Conservation (phyloP, 2,797 vertebrate genomes). For the Poecilia gillii region DNA sequence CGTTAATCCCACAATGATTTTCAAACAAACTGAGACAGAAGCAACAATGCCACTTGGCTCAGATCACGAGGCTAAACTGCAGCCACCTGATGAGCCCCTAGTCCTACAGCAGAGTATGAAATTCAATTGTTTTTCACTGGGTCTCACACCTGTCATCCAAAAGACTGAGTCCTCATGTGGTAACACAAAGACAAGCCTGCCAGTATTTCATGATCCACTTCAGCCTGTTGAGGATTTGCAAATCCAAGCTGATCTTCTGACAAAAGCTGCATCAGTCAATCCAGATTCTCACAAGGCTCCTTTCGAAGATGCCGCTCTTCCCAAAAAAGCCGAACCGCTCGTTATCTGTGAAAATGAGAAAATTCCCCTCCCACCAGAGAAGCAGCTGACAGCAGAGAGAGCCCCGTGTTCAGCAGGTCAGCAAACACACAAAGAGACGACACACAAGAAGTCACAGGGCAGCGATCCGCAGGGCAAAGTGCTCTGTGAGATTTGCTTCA, state of each 20-base stretch:
- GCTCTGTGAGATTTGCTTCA: slow-evolving; percentile 90
- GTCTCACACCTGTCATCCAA: slow-evolving; percentile 51
- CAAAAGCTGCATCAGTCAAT: slow-evolving; percentile 56
- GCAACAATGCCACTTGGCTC: slow-evolving; percentile 41
- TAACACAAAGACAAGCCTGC: slow-evolving; percentile 52
- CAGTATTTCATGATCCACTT: slow-evolving; percentile 54
- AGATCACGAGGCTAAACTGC: slow-evolving; percentile 56
- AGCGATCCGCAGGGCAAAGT: slow-evolving; percentile 71
- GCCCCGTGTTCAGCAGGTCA: slow-evolving; percentile 49
- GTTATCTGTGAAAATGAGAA: slow-evolving; percentile 63
- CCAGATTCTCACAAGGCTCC: slow-evolving; percentile 40
- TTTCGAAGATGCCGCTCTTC: slow-evolving; percentile 47
- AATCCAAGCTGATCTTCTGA: slow-evolving; percentile 57
- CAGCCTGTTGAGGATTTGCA: slow-evolving; percentile 62
- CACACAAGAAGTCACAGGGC: slow-evolving; percentile 69
- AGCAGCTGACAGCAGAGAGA: slow-evolving; percentile 55
- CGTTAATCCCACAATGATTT: slow-evolving; percentile 63
- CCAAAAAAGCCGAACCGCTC: slow-evolving; percentile 62
- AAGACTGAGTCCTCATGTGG: slow-evolving; percentile 35
- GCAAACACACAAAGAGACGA: slow-evolving; percentile 63
- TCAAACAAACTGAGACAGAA: slow-evolving; percentile 59
- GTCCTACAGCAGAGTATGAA: slow-evolving; percentile 46
- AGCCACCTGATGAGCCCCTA: slow-evolving; percentile 53
- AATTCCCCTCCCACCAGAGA: slow-evolving; percentile 52
- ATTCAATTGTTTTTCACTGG: slow-evolving; percentile 53